Evolutionary conservation across 2,888 invertebrate species (phyloP).

Genomic region (Aleiodes testaceus): DNA sequence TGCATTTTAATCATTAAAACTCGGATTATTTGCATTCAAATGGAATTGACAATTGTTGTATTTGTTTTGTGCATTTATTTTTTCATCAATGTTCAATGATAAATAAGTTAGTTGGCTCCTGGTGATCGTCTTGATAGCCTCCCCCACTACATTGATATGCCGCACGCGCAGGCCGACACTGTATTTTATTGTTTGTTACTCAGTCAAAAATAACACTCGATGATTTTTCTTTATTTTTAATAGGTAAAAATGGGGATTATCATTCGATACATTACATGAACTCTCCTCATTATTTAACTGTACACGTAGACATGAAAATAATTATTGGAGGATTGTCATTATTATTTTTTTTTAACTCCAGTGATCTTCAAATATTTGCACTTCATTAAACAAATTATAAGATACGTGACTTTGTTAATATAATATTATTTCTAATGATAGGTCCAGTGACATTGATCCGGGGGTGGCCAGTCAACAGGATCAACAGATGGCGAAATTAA

Average conservation of each 20-base stretch:
- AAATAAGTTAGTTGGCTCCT: slow-evolving; percentile 33
- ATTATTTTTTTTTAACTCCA: not conserved
- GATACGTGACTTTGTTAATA: not conserved
- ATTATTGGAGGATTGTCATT: not conserved
- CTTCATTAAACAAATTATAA: not conserved
- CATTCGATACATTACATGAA: not conserved
- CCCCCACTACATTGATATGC: slow-evolving; percentile 19
- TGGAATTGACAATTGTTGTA: slow-evolving; percentile 22
- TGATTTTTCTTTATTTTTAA: not conserved
- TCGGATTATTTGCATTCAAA: not conserved
- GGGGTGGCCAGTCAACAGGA: slow-evolving; percentile 41
- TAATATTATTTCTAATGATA: not conserved
- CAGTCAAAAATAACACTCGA: slow-evolving; percentile 19
- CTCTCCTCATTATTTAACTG: not conserved
- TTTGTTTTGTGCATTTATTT: not conserved
- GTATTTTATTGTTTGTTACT: slow-evolving; percentile 16
- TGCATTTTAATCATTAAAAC: slow-evolving; percentile 35
- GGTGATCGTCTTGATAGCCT: slow-evolving; percentile 35
- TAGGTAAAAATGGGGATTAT: slow-evolving; percentile 1
- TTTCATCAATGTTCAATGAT: not conserved
- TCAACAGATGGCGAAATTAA: slow-evolving; percentile 45
- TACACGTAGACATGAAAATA: not conserved
- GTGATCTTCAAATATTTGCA: not conserved
- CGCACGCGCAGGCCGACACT: slow-evolving; percentile 20
- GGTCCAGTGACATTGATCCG: slow-evolving; percentile 27